These are phyloP conservation scores for Hydrotaea diabolus DNA, from an alignment of 2,888 invertebrate genomes.

Conservation along the genomic window DNA sequence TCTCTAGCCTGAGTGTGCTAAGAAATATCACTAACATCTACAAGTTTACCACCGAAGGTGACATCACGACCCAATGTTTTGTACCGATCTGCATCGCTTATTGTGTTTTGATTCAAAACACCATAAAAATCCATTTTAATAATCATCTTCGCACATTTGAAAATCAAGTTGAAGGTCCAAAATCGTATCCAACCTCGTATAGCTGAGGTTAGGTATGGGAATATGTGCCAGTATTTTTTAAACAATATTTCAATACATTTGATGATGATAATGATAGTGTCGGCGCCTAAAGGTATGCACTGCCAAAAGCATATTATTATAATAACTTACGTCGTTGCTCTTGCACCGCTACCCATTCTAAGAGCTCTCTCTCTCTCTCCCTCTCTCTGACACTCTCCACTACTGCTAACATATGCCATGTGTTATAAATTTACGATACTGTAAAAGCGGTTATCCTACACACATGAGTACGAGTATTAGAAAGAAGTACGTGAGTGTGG, in stretches of 20 bases:
- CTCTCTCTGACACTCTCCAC: not conserved
- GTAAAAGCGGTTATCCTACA: conserved; percentile 15
- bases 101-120: too few species aligned
- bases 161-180: too few species aligned
- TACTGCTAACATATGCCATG: not conserved
- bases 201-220: too few species aligned
- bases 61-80: too few species aligned
- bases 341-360: not conserved
- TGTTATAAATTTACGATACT: conserved; percentile 26
- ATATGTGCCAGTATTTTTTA: too few species aligned
- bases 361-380: not conserved
- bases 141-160: too few species aligned
- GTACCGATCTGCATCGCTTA: too few species aligned
- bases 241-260: conserved; percentile 56
- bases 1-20: too few species aligned
- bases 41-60: too few species aligned
- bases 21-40: too few species aligned
- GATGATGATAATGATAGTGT: conserved; percentile 57
- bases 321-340: conserved; percentile 32
- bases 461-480: not conserved
- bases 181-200: too few species aligned
- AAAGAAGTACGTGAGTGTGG: not conserved
- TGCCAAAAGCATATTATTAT: conserved; percentile 64
- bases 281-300: conserved; percentile 65
- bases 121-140: too few species aligned